Percentiles rank a stretch among this genome's conserved stretches.
phyloP scores from a whole-genome alignment of 2,113 vertebrate genomes.

The Sitta europaea region DNA sequence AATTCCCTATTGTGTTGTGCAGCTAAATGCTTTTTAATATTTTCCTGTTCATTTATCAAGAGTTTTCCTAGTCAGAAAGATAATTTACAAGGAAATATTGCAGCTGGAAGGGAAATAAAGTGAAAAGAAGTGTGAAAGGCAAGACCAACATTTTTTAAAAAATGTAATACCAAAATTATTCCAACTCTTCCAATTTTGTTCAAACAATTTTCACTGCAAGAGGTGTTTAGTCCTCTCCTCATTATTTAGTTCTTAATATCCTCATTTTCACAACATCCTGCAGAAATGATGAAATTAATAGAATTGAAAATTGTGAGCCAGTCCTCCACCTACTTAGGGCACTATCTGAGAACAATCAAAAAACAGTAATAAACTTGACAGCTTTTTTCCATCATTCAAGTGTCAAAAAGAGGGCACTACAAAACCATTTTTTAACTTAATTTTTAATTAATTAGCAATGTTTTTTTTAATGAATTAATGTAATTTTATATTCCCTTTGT shows the following conservation, averaged over 20 bases:
- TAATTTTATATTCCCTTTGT: not conserved
- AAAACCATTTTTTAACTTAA: not conserved
- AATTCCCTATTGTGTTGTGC: not conserved
- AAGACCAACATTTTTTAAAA: not conserved
- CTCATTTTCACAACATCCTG: not conserved
- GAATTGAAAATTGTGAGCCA: not conserved
- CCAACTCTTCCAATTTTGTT: not conserved
- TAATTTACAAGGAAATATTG: not conserved
- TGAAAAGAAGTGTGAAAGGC: not conserved
- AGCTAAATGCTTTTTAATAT: not conserved
- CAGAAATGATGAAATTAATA: not conserved
- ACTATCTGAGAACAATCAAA: not conserved
- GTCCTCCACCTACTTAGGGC: not conserved
- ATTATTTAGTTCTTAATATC: not conserved
- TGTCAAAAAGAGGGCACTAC: not conserved
- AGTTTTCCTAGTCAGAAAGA: not conserved
- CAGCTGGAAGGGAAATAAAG: not conserved
- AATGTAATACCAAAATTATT: rapidly evolving
- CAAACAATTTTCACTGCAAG: not conserved
- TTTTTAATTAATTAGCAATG: not conserved
- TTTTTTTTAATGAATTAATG: not conserved
- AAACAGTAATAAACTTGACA: not conserved
- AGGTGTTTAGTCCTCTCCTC: not conserved
- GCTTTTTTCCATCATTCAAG: not conserved
- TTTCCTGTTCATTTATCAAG: not conserved